These are phyloP conservation scores for Sarcophaga rosellei DNA, from an alignment of 2,888 invertebrate genomes.

Conservation along the genomic window DNA sequence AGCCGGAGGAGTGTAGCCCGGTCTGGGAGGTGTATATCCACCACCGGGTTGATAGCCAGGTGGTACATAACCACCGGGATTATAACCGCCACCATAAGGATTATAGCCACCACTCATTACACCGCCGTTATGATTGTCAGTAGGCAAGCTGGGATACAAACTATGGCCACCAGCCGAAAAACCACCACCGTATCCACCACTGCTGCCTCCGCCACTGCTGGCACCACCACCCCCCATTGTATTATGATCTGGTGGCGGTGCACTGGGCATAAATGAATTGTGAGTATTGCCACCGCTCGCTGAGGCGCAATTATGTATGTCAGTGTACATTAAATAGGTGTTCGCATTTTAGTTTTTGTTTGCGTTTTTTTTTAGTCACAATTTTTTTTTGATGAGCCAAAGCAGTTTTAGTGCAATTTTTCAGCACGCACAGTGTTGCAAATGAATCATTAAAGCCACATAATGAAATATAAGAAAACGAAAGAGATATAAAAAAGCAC, in stretches of 20 bases:
- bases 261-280: constrained; percentile 76
- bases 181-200: constrained; percentile 79
- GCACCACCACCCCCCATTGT: constrained; percentile 67
- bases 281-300: constrained; percentile 73
- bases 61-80: constrained; percentile 71
- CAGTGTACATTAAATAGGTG: constrained; percentile 8
- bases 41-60: constrained; percentile 75
- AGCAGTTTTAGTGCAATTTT: constrained; percentile 19
- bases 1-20: constrained; percentile 74
- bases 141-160: constrained; percentile 78
- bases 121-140: constrained; percentile 70
- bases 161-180: constrained; percentile 79
- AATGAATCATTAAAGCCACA: constrained; percentile 41
- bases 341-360: constrained; percentile 16
- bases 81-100: constrained; percentile 72
- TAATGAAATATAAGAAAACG: constrained; percentile 5
- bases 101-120: constrained; percentile 75
- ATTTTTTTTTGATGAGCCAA: constrained; percentile 37
- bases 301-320: constrained; percentile 28
- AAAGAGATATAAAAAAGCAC: constrained; percentile 17
- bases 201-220: constrained; percentile 71
- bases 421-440: constrained; percentile 51
- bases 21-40: constrained; percentile 70
- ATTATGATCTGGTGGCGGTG: constrained; percentile 72
- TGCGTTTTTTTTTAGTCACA: constrained; percentile 33